Evolutionary conservation across 1,140 invertebrate genomes (phyloP), one percentile per base, ranked within the genome.

Genomic region (Telenomus remus): DNA sequence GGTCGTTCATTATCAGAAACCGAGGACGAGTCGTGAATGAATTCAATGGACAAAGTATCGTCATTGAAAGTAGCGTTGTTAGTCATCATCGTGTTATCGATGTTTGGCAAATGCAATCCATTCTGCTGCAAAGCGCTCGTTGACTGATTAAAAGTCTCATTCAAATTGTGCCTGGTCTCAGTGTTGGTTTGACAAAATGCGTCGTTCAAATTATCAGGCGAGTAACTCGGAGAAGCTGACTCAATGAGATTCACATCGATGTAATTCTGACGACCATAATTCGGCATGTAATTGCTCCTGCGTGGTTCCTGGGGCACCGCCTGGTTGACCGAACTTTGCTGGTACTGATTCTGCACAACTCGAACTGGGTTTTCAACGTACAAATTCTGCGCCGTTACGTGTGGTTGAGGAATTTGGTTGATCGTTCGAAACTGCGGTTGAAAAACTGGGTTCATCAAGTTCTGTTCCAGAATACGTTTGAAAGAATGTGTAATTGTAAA

Each of bases 41-140:
- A 86, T 27, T 88, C 87, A 60, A 88, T 81, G 0, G 87, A 81
- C 15, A 88, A 34, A 42, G 81, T 85, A 15, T 88, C 86, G 13
- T 88, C 87, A 37, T 88, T 88, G 47, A 83, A 88, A 0, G 87
- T 88, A 1, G 87, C 87, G 16, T 89, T 89, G 34, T 86, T 88
- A 8, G 87, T 89, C 44, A 89, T 39, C 6, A 82, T 74, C 4
- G 86, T 86, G 13, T 79, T 50, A 37, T 88, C 82, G 43, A 79
- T 48, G 55, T 80, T 80, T 16, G 74, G 72, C 11, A 79, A 4
- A 64, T 70, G 64, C 0, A 77, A 47, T 8, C 60, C 65, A 66
- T 81, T 77, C 60, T n/a, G n/a, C n/a, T n/a, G n/a, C n/a, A n/a
- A n/a, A n/a, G n/a, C 0, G 19, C 15, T 43, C 7, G 55, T 48